Conservation (phyloP, 2,888 invertebrate species). For the Heliothis peltigera region DNA sequence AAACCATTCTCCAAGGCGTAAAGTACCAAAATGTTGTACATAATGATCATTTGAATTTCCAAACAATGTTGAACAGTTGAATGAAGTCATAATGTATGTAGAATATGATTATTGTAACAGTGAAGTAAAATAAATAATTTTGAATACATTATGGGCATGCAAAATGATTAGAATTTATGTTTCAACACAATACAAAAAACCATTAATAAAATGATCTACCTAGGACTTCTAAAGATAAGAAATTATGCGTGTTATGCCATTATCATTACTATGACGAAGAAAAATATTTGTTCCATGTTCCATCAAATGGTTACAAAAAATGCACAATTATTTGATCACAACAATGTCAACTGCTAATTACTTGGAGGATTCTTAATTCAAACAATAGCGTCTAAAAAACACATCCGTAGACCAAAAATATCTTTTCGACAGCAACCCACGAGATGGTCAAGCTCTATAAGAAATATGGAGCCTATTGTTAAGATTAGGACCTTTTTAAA, state of each 20-base stretch:
- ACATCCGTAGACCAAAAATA: slow-evolving; percentile 16
- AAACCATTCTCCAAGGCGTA: background rate
- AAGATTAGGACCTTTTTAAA: slow-evolving; percentile 29
- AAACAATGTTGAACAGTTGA: slow-evolving; percentile 14
- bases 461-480: slow-evolving; percentile 37
- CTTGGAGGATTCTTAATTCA: slow-evolving; percentile 6
- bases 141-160: background rate
- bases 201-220: too few species aligned
- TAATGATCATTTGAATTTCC: slow-evolving; percentile 13
- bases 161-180: too few species aligned
- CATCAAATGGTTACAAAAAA: background rate
- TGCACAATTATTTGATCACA: too few species aligned
- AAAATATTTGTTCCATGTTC: background rate
- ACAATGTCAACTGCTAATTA: background rate
- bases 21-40: background rate
- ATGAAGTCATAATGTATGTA: slow-evolving; percentile 12
- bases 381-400: slow-evolving; percentile 12
- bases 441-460: background rate
- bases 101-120: background rate
- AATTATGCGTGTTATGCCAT: too few species aligned
- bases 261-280: background rate
- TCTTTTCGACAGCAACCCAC: background rate
- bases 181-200: too few species aligned
- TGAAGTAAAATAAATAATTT: background rate
- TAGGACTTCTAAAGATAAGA: too few species aligned